Conservation (phyloP, 2,113 vertebrate genomes). For the Pteronura brasiliensis region DNA sequence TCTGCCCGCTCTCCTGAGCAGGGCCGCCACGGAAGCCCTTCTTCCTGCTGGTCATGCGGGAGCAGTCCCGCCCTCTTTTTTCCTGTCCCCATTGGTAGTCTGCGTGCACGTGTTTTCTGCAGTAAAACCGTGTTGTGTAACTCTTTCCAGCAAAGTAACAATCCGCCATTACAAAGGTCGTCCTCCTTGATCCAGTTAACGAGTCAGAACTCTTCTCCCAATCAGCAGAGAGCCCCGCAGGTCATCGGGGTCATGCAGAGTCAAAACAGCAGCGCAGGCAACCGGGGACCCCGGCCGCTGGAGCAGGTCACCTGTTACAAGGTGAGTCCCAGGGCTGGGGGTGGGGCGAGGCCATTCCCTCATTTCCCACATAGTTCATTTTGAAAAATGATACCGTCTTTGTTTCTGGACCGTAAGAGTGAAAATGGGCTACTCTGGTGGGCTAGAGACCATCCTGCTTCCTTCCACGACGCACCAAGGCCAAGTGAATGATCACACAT, state of each 20-base stretch:
- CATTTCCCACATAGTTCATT: not conserved
- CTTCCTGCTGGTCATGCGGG: slow-evolving; percentile 45
- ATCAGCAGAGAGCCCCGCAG: slow-evolving; percentile 90
- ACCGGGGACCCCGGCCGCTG: slow-evolving; percentile 94
- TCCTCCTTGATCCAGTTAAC: slow-evolving; percentile 91
- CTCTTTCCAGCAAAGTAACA: slow-evolving; percentile 84
- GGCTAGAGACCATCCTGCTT: not conserved
- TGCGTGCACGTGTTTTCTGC: slow-evolving; percentile 71
- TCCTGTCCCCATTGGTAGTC: slow-evolving; percentile 62
- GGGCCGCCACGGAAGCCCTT: slow-evolving; percentile 35
- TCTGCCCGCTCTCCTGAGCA: slow-evolving; percentile 40
- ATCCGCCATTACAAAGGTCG: slow-evolving; percentile 82
- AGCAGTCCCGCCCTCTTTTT: slow-evolving; percentile 58
- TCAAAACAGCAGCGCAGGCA: slow-evolving; percentile 90
- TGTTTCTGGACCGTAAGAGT: not conserved
- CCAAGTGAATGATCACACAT: not conserved
- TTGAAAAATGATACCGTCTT: not conserved
- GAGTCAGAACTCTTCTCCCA: slow-evolving; percentile 87
- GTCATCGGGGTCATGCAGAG: slow-evolving; percentile 85
- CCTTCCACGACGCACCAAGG: not conserved
- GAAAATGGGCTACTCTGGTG: not conserved
- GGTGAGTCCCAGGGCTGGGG: slow-evolving; percentile 80
- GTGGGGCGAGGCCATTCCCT: not conserved
- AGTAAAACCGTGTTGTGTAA: slow-evolving; percentile 79
- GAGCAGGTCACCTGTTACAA: slow-evolving; percentile 99